Base-by-base conservation (phyloP, 2,113 vertebrate genomes). In the Tor tambroides region DNA sequence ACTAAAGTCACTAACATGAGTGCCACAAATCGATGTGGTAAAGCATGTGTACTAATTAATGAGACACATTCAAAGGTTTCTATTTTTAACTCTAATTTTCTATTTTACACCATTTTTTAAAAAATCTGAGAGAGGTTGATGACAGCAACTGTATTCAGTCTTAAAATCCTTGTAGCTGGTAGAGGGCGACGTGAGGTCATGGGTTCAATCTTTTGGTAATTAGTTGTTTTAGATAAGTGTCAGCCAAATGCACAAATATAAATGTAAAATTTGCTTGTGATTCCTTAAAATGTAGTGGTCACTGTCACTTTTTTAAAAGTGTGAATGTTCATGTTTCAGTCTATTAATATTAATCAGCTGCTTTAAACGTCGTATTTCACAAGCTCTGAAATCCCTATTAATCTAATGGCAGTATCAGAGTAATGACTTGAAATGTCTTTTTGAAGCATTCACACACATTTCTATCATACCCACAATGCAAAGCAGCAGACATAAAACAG, bases 361-460 rank as follows among this genome's bases (percentile, higher is more conserved):
- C 14, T 26, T 26, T 38, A 43, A 80, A 80, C 54, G 1, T 30
- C 4, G 7, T 43, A 19, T 19, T 81, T 78, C 78, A 74, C 59
- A 21, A n/a, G 17, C 21, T 69, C 30, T 35, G 12, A 51, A 77
- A 51, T 85, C 46, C 38, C 46, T 43, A 77, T 85, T 65, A 81
- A 67, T 32, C 46, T 41, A 28, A 77, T n/a, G 85, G 78, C 30
- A 32, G 23, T 65, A 76, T 85, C 83, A 76, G 23, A 78, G 74
- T 35, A 84, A 87, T 51, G 51, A 14, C 83, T 75, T 35, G n/a
- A 84, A 84, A 84, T 46, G 49, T 26, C 32, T 83, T 82, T 63
- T 65, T 30, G 10, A 30, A 46, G 75, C 35, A 32, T 59, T 54
- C 30, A 19, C 46, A 61, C 80, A 46, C 17, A 12, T 63, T 85